phyloP scores from a whole-genome alignment of 1,140 invertebrate genomes.

The Macrosteles quadrilineatus region DNA sequence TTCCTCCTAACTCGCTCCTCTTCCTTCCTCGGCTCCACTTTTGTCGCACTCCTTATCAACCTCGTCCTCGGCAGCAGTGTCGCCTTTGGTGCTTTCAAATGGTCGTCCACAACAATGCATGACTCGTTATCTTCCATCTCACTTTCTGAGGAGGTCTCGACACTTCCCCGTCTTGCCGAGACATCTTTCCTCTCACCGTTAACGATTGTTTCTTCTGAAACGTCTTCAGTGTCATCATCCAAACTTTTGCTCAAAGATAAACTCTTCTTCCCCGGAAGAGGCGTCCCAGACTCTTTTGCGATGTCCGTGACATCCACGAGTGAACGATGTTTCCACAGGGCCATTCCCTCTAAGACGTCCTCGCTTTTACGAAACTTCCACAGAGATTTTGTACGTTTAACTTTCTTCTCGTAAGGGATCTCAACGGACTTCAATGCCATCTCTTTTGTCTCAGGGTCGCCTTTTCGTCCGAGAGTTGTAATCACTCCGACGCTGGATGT shows the following conservation, averaged over 20 bases:
- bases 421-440: conserved; percentile 43
- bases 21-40: conserved; percentile 45
- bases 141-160: conserved; percentile 35
- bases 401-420: conserved; percentile 46
- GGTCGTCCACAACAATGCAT: conserved; percentile 71
- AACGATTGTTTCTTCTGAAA: conserved; percentile 45
- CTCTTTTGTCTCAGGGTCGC: conserved; percentile 50
- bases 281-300: conserved; percentile 34
- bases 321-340: conserved; percentile 80
- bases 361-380: conserved; percentile 77
- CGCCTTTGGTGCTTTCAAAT: conserved; percentile 49
- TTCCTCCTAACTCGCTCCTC: conserved; percentile 46
- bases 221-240: conserved; percentile 47
- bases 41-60: conserved; percentile 49
- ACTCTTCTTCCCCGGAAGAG: conserved; percentile 53
- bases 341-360: conserved; percentile 78
- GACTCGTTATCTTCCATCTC: conserved; percentile 53
- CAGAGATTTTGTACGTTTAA: conserved; percentile 76
- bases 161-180: conserved; percentile 4
- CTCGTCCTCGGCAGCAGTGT: conserved; percentile 40
- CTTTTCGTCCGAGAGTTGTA: conserved; percentile 36
- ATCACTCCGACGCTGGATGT: conserved; percentile 41
- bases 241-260: conserved; percentile 51
- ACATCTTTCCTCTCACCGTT: conserved; percentile 36
- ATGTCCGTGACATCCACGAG: conserved; percentile 64